Evolutionary conservation across 2,797 vertebrate species (phyloP).

Genomic region (Danio kyathit): DNA sequence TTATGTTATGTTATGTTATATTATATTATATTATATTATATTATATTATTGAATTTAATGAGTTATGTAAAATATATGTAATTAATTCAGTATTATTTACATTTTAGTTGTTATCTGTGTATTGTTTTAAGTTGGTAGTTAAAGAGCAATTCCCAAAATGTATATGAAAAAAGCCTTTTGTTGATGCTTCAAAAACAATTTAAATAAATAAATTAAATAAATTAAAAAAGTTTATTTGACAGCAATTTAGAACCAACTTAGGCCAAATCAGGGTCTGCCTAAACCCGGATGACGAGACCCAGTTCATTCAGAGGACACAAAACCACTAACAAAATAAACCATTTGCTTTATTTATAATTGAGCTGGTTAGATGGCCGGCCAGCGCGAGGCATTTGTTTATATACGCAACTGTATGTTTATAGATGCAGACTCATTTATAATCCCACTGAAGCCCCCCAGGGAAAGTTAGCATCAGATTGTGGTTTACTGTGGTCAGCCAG

Average conservation of each 20-base stretch:
- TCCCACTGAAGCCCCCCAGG: neutral
- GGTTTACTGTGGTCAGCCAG: neutral
- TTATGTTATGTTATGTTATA: no score
- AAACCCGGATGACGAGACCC: neutral
- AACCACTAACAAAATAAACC: conserved; percentile 5
- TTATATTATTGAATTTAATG: no score
- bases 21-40: no score
- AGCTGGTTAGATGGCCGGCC: neutral
- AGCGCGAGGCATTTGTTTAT: conserved; percentile 27
- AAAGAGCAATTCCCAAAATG: no score
- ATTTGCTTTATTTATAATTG: conserved; percentile 28
- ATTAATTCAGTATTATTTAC: no score
- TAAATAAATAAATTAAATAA: no score
- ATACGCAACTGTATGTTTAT: conserved; percentile 27
- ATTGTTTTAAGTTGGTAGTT: no score
- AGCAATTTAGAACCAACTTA: neutral
- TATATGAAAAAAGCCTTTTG: no score
- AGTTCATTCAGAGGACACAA: conserved; percentile 9
- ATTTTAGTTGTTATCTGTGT: no score
- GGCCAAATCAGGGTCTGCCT: neutral
- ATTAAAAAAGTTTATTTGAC: neutral
- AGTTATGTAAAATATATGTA: no score
- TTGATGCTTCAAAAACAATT: no score
- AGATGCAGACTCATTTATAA: conserved; percentile 18
- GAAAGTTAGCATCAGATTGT: neutral